phyloP scores from a whole-genome alignment of 2,888 invertebrate species.

The Craniophora ligustri region DNA sequence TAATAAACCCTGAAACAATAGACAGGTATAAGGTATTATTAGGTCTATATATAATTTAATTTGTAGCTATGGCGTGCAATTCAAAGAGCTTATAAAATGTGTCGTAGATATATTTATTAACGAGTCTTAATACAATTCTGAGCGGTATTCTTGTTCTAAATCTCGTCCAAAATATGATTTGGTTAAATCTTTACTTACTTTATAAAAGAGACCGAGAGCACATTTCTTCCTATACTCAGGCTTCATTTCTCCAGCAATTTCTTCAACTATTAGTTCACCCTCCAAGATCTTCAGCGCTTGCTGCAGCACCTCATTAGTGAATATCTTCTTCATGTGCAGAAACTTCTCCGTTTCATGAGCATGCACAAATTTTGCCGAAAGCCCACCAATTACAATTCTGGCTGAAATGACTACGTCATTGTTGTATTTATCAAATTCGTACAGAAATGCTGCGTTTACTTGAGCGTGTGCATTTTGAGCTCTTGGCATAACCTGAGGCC shows the following conservation, averaged over 20 bases:
- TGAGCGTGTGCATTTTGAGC: conserved; percentile 93
- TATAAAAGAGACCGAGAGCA: conserved; percentile 90
- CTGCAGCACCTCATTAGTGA: conserved; percentile 82
- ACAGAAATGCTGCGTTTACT: conserved; percentile 92
- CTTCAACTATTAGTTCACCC: conserved; percentile 80
- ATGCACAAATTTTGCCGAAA: conserved; percentile 86
- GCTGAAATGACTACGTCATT: conserved; percentile 76
- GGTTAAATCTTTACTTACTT: conserved; percentile 76
- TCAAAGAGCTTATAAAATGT: too few relatives aligned
- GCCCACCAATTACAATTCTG: conserved; percentile 89
- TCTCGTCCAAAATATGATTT: too few relatives aligned
- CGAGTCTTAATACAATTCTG: too few relatives aligned
- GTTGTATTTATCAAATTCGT: conserved; percentile 80
- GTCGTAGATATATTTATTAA: too few relatives aligned
- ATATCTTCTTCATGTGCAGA: conserved; percentile 70
- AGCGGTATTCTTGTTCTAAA: too few relatives aligned
- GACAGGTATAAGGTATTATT: too few relatives aligned
- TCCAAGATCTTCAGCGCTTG: conserved; percentile 86
- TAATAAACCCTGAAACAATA: conserved; percentile 85
- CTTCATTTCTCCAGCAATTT: conserved; percentile 87
- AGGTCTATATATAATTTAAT: too few relatives aligned
- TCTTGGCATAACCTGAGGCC: conserved; percentile 91
- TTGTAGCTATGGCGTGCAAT: too few relatives aligned
- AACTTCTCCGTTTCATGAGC: conserved; percentile 89
- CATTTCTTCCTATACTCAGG: conserved; percentile 89